Conservation (phyloP, 2,888 invertebrate species). For the Heliconius hortense region DNA sequence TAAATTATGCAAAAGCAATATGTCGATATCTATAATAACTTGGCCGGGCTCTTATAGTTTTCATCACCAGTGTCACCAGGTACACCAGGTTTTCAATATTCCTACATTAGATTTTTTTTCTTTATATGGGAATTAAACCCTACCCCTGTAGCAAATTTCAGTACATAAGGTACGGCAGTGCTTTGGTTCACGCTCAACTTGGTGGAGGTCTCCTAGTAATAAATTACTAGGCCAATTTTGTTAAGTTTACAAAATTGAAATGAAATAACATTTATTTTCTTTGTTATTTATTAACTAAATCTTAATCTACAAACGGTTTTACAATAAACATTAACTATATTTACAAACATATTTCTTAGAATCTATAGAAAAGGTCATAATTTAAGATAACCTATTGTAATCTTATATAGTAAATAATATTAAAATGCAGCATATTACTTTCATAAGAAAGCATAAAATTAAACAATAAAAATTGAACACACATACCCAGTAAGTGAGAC, state of each 20-base stretch:
- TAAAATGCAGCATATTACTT: slow-evolving; percentile 13
- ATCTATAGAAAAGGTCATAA: slow-evolving; percentile 14
- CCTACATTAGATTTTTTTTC: too few species aligned
- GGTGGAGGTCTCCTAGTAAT: too few species aligned
- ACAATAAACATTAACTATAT: slow-evolving; percentile 16
- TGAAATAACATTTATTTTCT: not conserved
- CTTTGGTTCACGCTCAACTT: too few species aligned
- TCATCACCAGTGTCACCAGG: too few species aligned
- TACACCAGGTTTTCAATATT: too few species aligned
- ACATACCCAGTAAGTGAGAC: slow-evolving; percentile 1
- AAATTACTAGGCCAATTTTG: too few species aligned
- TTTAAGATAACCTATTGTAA: slow-evolving; percentile 26
- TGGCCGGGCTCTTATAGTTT: too few species aligned
- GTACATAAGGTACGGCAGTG: too few species aligned
- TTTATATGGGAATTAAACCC: too few species aligned
- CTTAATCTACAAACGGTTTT: not conserved
- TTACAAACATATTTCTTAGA: slow-evolving; percentile 19
- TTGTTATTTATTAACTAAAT: slow-evolving; percentile 3
- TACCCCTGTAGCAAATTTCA: too few species aligned
- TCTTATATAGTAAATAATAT: slow-evolving; percentile 7
- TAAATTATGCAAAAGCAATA: too few species aligned
- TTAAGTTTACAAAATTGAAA: not conserved
- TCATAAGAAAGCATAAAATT: slow-evolving; percentile 9
- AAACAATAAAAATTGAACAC: slow-evolving; percentile 27
- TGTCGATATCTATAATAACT: too few species aligned